phyloP scores from a whole-genome alignment of 1,140 invertebrate species.

The Papilio glaucus region DNA sequence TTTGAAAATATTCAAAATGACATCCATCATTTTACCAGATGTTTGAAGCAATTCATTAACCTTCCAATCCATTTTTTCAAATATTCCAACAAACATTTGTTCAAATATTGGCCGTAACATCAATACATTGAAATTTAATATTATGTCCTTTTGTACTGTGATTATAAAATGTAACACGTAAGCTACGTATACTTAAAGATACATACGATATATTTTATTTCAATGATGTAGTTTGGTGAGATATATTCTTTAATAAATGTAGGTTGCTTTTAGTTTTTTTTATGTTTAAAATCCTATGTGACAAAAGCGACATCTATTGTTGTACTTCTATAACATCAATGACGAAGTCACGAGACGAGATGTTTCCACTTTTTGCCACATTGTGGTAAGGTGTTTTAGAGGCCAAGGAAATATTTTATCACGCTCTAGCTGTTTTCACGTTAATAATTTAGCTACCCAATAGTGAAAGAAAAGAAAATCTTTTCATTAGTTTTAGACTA shows the following conservation, averaged over 20 bases:
- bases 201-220: constrained; percentile 26
- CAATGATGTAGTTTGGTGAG: constrained; percentile 6
- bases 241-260: constrained; percentile 38
- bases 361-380: too few species aligned
- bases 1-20: neutral
- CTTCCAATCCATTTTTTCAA: too few species aligned
- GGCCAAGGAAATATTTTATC: too few species aligned
- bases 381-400: too few species aligned
- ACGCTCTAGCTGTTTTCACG: too few species aligned
- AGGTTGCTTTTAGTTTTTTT: constrained; percentile 34
- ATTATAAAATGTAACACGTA: constrained; percentile 30
- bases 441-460: too few species aligned
- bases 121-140: neutral
- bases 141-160: constrained; percentile 36
- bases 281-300: constrained; percentile 10
- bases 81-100: neutral
- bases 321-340: too few species aligned
- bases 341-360: too few species aligned
- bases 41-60: neutral
- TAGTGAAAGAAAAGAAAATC: too few species aligned
- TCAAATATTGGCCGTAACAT: constrained; percentile 1
- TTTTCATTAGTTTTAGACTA: too few species aligned
- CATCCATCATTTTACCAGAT: neutral
- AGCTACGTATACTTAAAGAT: constrained; percentile 27
- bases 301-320: neutral